phyloP scores from a whole-genome alignment of 2,888 invertebrate species.

The Cistogaster globosa region DNA sequence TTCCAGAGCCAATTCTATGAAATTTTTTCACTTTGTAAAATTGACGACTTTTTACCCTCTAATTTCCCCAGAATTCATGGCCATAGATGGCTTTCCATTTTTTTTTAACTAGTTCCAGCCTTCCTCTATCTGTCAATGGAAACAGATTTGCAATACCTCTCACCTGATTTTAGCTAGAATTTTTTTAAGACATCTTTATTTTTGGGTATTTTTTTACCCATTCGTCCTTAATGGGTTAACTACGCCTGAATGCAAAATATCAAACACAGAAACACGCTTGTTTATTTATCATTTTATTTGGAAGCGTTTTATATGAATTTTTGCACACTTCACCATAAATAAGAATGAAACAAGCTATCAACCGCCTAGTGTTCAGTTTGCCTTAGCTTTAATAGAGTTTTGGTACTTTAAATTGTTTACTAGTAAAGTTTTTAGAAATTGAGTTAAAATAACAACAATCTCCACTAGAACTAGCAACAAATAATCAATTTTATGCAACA shows the following conservation, averaged over 20 bases:
- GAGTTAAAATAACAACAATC: conserved; percentile 52
- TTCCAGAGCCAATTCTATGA: no score
- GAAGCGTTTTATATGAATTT: conserved; percentile 7
- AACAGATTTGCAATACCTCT: no score
- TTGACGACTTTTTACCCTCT: no score
- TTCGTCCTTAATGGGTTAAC: no score
- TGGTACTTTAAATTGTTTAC: conserved; percentile 54
- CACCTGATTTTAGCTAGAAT: no score
- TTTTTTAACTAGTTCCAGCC: no score
- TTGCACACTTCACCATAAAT: conserved; percentile 30
- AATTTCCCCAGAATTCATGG: no score
- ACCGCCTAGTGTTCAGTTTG: conserved; percentile 39
- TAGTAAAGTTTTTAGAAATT: conserved; percentile 53
- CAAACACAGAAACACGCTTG: background rate
- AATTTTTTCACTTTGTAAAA: no score
- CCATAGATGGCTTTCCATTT: no score
- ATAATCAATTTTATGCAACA: background rate
- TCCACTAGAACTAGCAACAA: conserved; percentile 1
- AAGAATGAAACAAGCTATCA: conserved; percentile 20
- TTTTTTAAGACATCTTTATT: no score
- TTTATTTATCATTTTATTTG: conserved; percentile 29
- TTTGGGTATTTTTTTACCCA: no score
- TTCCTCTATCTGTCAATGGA: no score
- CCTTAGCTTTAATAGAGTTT: conserved; percentile 65
- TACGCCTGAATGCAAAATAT: conserved; percentile 27